Conservation (phyloP, 2,888 invertebrate species). For the Shargacucullia verbasci region DNA sequence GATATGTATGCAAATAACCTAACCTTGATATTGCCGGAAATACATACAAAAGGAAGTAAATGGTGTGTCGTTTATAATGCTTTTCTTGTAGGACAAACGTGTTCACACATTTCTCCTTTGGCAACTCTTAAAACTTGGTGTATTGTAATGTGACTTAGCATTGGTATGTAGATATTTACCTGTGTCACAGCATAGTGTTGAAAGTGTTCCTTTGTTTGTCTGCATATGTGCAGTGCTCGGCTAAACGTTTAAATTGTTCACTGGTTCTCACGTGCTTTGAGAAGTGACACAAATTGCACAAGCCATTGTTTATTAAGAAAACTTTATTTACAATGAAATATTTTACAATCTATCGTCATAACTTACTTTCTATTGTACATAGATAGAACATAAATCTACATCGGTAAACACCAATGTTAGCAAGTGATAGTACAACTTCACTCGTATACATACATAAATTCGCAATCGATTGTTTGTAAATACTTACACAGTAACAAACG, state of each 20-base stretch:
- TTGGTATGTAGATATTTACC: slow-evolving; percentile 48
- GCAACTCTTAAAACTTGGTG: slow-evolving; percentile 16
- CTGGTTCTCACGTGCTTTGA: slow-evolving; percentile 73
- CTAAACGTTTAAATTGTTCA: slow-evolving; percentile 65
- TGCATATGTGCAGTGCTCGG: slow-evolving; percentile 54
- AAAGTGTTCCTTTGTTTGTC: slow-evolving; percentile 61
- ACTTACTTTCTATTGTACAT: slow-evolving; percentile 78
- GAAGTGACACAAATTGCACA: slow-evolving; percentile 73
- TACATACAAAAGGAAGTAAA: too few relatives aligned
- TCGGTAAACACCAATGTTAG: slow-evolving; percentile 63
- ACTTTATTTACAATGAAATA: slow-evolving; percentile 88
- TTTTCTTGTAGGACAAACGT: background rate
- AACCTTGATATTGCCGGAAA: too few relatives aligned
- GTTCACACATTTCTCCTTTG: slow-evolving; percentile 15
- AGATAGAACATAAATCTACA: slow-evolving; percentile 65
- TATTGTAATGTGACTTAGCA: slow-evolving; percentile 20
- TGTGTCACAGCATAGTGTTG: slow-evolving; percentile 51
- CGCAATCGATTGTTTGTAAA: slow-evolving; percentile 44
- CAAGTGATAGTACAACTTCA: slow-evolving; percentile 41
- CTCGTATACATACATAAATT: slow-evolving; percentile 34
- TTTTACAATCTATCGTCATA: slow-evolving; percentile 83
- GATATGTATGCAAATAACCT: too few relatives aligned
- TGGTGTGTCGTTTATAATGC: too few relatives aligned
- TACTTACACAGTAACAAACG: slow-evolving; percentile 49
- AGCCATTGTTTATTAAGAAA: slow-evolving; percentile 78